Evolutionary conservation across 2,888 invertebrate genomes (phyloP).

Genomic region (Melieria omissa): DNA sequence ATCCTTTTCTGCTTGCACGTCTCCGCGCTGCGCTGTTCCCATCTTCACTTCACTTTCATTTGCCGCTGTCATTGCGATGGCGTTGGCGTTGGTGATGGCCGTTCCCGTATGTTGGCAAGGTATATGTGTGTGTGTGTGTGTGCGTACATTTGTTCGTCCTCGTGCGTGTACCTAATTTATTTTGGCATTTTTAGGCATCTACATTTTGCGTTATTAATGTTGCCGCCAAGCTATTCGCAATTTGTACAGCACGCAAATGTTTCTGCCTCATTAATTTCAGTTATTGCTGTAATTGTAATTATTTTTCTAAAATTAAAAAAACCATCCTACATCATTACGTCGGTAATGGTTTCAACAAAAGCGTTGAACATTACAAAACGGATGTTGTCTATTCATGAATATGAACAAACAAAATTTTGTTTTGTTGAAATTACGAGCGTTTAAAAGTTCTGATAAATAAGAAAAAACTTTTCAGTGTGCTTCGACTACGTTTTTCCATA

Average conservation of each 20-base stretch:
- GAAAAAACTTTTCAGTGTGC: too few relatives aligned
- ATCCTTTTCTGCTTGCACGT: constrained; percentile 48
- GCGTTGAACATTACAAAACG: too few relatives aligned
- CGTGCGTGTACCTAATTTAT: not conserved
- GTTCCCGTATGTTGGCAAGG: constrained; percentile 10
- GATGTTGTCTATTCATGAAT: too few relatives aligned
- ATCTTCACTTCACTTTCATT: constrained; percentile 53
- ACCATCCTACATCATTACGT: too few relatives aligned
- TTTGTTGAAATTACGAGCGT: too few relatives aligned
- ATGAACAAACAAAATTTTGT: too few relatives aligned
- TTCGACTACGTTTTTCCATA: too few relatives aligned
- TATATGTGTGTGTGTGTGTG: constrained; percentile 29
- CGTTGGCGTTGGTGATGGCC: constrained; percentile 13
- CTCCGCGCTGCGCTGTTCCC: constrained; percentile 28
- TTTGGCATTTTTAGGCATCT: not conserved
- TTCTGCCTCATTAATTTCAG: constrained; percentile 21
- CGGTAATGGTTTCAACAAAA: too few relatives aligned
- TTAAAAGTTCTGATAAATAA: too few relatives aligned
- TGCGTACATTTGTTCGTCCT: not conserved
- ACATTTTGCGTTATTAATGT: constrained; percentile 1
- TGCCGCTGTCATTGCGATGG: constrained; percentile 36
- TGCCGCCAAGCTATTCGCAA: constrained; percentile 44
- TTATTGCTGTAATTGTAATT: not conserved
- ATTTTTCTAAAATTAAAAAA: too few relatives aligned
- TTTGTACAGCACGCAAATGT: constrained; percentile 6